phyloP scores from a whole-genome alignment of 2,797 vertebrate genomes.

The Syngnathus acus region DNA sequence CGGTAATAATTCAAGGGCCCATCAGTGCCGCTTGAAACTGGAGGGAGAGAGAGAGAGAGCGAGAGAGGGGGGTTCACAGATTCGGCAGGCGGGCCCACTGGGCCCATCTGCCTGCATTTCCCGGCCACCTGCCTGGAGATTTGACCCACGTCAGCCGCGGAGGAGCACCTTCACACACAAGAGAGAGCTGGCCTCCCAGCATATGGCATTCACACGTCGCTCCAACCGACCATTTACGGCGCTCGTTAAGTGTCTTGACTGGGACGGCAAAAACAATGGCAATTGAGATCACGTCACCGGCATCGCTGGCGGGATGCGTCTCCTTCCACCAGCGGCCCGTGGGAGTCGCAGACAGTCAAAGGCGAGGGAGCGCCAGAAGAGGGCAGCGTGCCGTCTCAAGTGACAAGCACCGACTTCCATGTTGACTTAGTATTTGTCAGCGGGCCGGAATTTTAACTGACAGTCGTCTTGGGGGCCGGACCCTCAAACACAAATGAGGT shows the following conservation, averaged over 20 bases:
- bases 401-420: conserved; percentile 56
- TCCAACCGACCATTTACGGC: conserved; percentile 51
- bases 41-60: conserved; percentile 47
- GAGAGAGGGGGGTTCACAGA: conserved; percentile 48
- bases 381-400: conserved; percentile 69
- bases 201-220: conserved; percentile 56
- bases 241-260: not conserved
- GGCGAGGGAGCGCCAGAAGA: conserved; percentile 55
- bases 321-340: not conserved
- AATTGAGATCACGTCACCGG: not conserved
- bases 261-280: conserved; percentile 22
- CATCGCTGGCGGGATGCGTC: not conserved
- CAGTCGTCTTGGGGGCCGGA: too few species aligned
- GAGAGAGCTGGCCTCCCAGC: conserved; percentile 43
- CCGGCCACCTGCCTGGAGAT: conserved; percentile 67
- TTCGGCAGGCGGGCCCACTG: conserved; percentile 34
- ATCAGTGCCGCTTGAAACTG: conserved; percentile 66
- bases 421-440: conserved; percentile 30
- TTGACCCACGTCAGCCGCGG: conserved; percentile 55
- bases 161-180: conserved; percentile 48
- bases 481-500: too few species aligned
- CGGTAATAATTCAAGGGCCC: conserved; percentile 73
- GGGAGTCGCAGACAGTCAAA: not conserved
- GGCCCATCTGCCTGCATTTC: conserved; percentile 65
- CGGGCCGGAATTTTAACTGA: too few species aligned